Evolutionary conservation across 2,888 invertebrate genomes (phyloP), one percentile per base, ranked within the genome.

Genomic region (Papilio gigon): DNA sequence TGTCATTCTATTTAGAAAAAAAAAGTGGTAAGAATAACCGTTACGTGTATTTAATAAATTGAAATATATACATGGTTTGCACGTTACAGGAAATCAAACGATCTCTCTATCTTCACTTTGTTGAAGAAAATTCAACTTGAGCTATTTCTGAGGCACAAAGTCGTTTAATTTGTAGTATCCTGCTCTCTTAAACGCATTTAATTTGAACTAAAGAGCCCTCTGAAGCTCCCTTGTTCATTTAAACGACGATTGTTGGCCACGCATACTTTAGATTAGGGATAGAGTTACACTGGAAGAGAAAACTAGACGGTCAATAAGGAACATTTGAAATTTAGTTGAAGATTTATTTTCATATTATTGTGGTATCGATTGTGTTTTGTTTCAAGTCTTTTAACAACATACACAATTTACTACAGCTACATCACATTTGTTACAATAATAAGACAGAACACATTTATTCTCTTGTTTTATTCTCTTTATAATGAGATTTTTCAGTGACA

Each of bases 181-280:
- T 70, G 75, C 73, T 77, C 80, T 80, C 78, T 82, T 81, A 81
- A 85, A 84, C 83, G 83, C 85, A 82, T 83, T 87, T 86, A 85
- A 87, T 87, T 84, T 80, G 78, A 77, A 80, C 82, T 84, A 84
- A 86, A 84, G 84, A 81, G 81, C 77, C 84, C 80, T 77, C 78
- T 77, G 78, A 80, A 84, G 81, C 80, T 80, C 81, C 79, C 84
- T 84, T 84, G 84, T 80, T 83, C 86, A 81, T 83, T 87, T 84
- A 80, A 82, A 84, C 80, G 80, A 80, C 83, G 77, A 81, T 79
- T 84, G 83, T 83, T 80, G 78, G 78, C 78, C 78, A 79, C 79
- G 78, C 76, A 78, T 78, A 79, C 80, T 80, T 80, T 35, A 61
- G 58, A 47, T 58, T 47, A 35, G 1, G 12, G 35, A 58, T 75